phyloP scores from a whole-genome alignment of 2,888 invertebrate species.

The Drosophila fulvimacula region DNA sequence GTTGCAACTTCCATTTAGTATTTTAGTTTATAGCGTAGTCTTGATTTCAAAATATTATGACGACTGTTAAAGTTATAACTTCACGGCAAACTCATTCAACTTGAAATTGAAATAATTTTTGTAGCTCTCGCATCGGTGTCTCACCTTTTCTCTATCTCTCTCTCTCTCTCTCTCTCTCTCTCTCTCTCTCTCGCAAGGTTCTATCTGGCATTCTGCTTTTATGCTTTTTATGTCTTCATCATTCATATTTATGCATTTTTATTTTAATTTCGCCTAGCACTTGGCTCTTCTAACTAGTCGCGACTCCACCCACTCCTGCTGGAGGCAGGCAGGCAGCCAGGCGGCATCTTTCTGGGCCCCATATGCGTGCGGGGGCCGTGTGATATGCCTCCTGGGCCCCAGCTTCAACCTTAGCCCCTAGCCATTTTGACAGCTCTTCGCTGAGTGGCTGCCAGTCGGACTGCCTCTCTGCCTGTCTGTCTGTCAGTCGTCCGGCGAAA shows the following conservation, averaged over 20 bases:
- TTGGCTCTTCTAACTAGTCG: conserved; percentile 46
- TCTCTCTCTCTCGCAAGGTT: background rate
- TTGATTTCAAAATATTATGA: conserved; percentile 75
- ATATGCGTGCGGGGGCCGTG: conserved; percentile 53
- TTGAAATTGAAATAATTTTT: conserved; percentile 59
- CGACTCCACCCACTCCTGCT: conserved; percentile 50
- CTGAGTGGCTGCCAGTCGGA: conserved; percentile 26
- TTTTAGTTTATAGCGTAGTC: conserved; percentile 66
- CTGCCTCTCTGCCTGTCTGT: conserved; percentile 4
- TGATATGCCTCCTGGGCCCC: conserved; percentile 19
- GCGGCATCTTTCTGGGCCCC: conserved; percentile 34
- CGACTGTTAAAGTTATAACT: conserved; percentile 67
- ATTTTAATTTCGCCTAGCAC: conserved; percentile 61
- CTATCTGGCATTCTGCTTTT: conserved; percentile 31
- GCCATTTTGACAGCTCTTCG: conserved; percentile 67
- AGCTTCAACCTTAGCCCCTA: conserved; percentile 19
- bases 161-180: too few species aligned
- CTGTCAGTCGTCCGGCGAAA: conserved; percentile 43
- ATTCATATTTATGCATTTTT: conserved; percentile 69
- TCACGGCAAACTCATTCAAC: conserved; percentile 55
- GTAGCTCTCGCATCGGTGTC: background rate
- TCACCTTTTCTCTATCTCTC: background rate
- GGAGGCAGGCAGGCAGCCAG: conserved; percentile 14
- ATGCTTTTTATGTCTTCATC: conserved; percentile 71
- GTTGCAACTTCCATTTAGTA: conserved; percentile 53